Evolutionary conservation across 2,888 invertebrate species (phyloP), one percentile per base, ranked within the genome.

Genomic region (Eumerus sabulonum): DNA sequence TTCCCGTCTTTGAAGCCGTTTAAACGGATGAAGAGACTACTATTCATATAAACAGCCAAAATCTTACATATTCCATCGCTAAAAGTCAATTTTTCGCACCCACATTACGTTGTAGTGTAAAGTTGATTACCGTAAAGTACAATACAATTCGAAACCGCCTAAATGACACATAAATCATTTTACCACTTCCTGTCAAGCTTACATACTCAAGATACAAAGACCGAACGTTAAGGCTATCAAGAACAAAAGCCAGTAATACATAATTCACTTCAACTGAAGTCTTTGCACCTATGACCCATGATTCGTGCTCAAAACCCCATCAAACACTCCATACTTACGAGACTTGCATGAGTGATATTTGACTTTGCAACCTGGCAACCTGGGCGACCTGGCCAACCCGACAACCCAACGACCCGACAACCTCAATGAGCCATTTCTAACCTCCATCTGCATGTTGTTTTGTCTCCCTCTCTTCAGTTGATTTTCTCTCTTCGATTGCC

Each of bases 261-360:
- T 64, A 64, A 64, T 45, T 64, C 64, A 64, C 64, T 64, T 53
- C 18, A 40, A 56, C 54, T 19, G 56, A 40, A 47, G 38, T 48
- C 56, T 56, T 27, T 54, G 38, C 66, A 47, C 2, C 27, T 48
- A 48, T 66, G 56, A 66, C 48, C 56, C 40, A 48, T 19, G 48
- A 38, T 56, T 63, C 64, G 66, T 66, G 56, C 27, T 12, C 18
- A 56, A 54, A 54, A 18, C 53, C 45, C 53, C 44, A 14, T 27
- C 60, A 48, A 50, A 14, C 62, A 12, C 36, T 35, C 35, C 51
- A 50, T 40, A n/a, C n/a, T n/a, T n/a, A 47, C 50, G 51, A 53
- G 36, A 16, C 14, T 18, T 13, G 38, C 38, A 66, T 40, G 47
- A 40, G 27, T 66, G 19, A 59, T 51, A 35, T 50, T 50, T 59